Conservation (phyloP, 2,888 invertebrate genomes). For the Mallateleia sp. region DNA sequence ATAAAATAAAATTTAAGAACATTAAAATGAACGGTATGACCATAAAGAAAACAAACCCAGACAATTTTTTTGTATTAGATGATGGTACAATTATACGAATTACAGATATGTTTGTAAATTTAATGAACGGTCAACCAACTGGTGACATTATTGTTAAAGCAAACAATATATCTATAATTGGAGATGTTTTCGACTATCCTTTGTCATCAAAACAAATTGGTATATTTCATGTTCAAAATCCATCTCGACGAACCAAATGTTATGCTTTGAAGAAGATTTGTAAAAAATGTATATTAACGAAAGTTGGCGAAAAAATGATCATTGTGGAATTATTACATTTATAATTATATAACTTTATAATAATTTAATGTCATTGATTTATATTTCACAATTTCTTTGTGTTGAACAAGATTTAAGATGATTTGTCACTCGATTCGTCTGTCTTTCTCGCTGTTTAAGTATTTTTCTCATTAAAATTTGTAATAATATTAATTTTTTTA, state of each 20-base stretch:
- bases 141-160: constrained; percentile 33
- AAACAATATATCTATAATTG: constrained; percentile 2
- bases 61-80: constrained; percentile 16
- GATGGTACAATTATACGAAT: constrained; percentile 15
- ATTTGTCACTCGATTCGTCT: too few relatives aligned
- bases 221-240: constrained; percentile 20
- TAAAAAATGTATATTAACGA: constrained; percentile 10
- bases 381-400: too few relatives aligned
- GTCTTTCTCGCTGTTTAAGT: too few relatives aligned
- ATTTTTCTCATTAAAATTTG: too few relatives aligned
- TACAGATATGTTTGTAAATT: constrained; percentile 12
- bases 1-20: constrained; percentile 12
- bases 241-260: constrained; percentile 9
- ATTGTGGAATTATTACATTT: constrained; percentile 1
- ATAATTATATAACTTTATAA: background rate
- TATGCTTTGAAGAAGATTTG: background rate
- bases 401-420: too few relatives aligned
- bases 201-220: constrained; percentile 10
- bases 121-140: background rate
- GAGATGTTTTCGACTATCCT: constrained; percentile 14
- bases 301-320: constrained; percentile 2
- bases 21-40: constrained; percentile 23
- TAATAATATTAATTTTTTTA: too few relatives aligned
- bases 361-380: too few relatives aligned
- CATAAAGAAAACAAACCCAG: constrained; percentile 13